phyloP scores from a whole-genome alignment of 92 coral and sea anemone genomes.

The Zoanthus sociatus region DNA sequence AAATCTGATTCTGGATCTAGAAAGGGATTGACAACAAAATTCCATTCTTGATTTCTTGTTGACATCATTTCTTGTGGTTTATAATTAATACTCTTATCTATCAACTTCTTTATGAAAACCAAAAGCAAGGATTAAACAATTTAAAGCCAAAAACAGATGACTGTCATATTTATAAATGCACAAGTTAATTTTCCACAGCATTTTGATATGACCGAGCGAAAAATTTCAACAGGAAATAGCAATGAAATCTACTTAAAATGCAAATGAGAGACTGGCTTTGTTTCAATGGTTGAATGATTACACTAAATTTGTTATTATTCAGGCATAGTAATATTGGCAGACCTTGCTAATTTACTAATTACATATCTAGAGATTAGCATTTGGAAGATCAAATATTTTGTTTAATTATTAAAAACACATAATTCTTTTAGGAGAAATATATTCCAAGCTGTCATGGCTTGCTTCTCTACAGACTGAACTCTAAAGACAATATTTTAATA shows the following conservation, averaged over 20 bases:
- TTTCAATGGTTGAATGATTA: slow-evolving; percentile 33
- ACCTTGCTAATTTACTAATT: background rate
- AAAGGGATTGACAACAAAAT: slow-evolving; percentile 41
- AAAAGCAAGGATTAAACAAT: background rate
- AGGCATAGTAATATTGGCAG: slow-evolving; percentile 8
- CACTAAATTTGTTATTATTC: background rate
- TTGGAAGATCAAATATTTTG: background rate
- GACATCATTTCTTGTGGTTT: slow-evolving; percentile 12
- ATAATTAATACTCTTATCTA: background rate
- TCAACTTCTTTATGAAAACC: background rate
- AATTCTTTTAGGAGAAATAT: background rate
- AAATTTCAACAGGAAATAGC: slow-evolving; percentile 35
- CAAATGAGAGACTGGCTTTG: background rate
- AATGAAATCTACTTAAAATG: slow-evolving; percentile 6
- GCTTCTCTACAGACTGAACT: background rate
- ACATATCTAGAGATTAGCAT: background rate
- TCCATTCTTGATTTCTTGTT: slow-evolving; percentile 33
- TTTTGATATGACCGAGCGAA: background rate
- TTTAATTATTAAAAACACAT: background rate
- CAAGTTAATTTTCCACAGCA: background rate
- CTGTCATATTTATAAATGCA: background rate
- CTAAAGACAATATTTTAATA: background rate
- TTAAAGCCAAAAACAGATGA: background rate
- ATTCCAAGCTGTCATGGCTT: background rate
- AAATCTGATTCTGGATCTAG: slow-evolving; percentile 30